Conservation (phyloP, 2,113 vertebrate genomes). For the Bujurquina vittata region DNA sequence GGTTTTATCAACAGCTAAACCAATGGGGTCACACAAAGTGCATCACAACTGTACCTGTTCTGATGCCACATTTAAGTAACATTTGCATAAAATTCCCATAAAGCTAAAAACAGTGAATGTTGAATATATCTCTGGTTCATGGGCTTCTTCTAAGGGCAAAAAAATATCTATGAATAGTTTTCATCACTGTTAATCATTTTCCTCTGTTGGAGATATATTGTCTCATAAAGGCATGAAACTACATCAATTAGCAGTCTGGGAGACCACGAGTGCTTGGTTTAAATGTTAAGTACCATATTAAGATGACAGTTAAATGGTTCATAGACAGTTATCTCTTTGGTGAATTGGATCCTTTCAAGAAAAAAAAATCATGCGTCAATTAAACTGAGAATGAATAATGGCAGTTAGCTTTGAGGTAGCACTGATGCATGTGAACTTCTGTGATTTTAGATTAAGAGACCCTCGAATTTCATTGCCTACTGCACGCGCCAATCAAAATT, state of each 20-base stretch:
- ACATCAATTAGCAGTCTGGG: conserved; percentile 88
- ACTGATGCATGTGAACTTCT: conserved; percentile 64
- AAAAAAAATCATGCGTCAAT: conserved; percentile 74
- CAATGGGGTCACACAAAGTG: conserved; percentile 28
- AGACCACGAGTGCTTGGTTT: conserved; percentile 88
- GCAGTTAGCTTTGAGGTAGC: conserved; percentile 73
- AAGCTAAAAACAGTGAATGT: conserved; percentile 25
- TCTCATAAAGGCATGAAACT: conserved; percentile 91
- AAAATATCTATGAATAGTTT: conserved; percentile 76
- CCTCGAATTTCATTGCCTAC: conserved; percentile 32
- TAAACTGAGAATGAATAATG: conserved; percentile 78
- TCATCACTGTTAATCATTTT: conserved; percentile 90
- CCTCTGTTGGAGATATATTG: conserved; percentile 93
- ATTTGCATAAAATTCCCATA: conserved; percentile 55
- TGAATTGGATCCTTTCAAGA: conserved; percentile 69
- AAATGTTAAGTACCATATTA: conserved; percentile 95
- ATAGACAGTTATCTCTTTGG: conserved; percentile 85
- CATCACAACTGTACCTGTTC: background rate
- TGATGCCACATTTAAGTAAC: conserved; percentile 60
- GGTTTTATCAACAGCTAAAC: conserved; percentile 68
- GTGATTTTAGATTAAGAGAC: conserved; percentile 63
- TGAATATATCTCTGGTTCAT: conserved; percentile 27
- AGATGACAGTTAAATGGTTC: conserved; percentile 93
- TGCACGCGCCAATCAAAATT: conserved; percentile 44
- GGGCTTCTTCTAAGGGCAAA: conserved; percentile 48